Evolutionary conservation across 2,113 vertebrate species (phyloP).

Genomic region (Lasiurus cinereus): DNA sequence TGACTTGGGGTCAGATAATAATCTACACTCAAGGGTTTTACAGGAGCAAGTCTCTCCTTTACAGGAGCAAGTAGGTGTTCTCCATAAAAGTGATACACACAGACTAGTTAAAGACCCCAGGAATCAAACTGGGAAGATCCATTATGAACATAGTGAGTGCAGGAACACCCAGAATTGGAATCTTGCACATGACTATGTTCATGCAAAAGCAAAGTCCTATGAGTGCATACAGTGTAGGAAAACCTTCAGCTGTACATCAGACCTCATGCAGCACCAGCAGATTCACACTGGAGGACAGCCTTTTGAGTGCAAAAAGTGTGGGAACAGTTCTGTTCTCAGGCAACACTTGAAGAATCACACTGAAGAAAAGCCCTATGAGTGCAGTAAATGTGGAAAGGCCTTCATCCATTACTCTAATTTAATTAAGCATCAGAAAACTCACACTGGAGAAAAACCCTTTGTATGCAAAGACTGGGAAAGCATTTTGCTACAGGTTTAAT

Average conservation of each 20-base stretch:
- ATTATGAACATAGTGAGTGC: slow-evolving; percentile 40
- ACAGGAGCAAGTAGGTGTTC: neutral
- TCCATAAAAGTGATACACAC: neutral
- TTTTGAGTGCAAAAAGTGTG: neutral
- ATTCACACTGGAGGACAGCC: neutral
- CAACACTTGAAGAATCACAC: neutral
- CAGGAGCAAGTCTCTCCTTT: neutral
- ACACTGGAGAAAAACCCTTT: too few relatives aligned
- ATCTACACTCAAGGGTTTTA: neutral
- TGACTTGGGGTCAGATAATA: neutral
- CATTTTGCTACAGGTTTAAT: neutral
- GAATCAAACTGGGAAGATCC: neutral
- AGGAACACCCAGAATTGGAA: neutral
- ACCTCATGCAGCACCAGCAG: neutral
- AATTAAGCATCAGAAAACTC: too few relatives aligned
- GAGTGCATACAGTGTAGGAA: neutral
- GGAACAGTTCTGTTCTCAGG: neutral
- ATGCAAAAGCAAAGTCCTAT: neutral
- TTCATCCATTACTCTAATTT: neutral
- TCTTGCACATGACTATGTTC: neutral
- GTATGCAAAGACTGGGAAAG: too few relatives aligned
- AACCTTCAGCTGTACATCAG: neutral
- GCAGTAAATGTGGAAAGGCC: neutral
- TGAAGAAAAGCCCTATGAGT: neutral
- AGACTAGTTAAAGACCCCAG: neutral